Conservation (phyloP, 2,888 invertebrate genomes). For the Trissonchulus latispiculum region DNA sequence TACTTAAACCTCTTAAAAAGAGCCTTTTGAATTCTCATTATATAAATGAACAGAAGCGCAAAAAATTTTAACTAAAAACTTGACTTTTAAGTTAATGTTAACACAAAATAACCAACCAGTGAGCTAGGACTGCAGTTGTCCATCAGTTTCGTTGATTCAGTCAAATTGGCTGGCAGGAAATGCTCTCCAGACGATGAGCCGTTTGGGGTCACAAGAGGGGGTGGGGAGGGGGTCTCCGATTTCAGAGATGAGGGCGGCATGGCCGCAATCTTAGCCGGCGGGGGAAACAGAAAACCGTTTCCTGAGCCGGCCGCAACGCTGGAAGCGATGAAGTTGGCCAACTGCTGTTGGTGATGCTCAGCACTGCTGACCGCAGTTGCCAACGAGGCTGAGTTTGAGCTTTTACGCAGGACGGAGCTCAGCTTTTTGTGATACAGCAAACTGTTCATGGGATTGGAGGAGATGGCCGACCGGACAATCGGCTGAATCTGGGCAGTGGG, state of each 20-base stretch:
- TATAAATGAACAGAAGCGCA: too few species aligned
- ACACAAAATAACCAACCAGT: too few species aligned
- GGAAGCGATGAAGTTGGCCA: conserved; percentile 8
- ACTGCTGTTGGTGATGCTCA: background rate
- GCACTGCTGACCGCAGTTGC: background rate
- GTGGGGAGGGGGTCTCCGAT: background rate
- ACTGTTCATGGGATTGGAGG: conserved; percentile 23
- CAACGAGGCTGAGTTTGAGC: background rate
- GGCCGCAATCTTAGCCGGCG: background rate
- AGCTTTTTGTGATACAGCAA: conserved; percentile 25
- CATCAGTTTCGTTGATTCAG: too few species aligned
- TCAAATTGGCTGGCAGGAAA: too few species aligned
- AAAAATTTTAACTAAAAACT: too few species aligned
- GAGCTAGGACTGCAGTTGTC: too few species aligned
- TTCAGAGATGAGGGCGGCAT: background rate
- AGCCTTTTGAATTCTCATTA: too few species aligned
- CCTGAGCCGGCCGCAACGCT: background rate
- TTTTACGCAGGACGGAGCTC: conserved; percentile 13
- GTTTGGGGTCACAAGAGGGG: background rate
- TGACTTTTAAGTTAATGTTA: too few species aligned
- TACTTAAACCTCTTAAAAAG: too few species aligned
- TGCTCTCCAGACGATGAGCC: too few species aligned
- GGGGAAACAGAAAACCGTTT: background rate
- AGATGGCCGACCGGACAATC: conserved; percentile 5
- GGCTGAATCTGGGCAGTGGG: background rate